These are phyloP conservation scores for Crotophaga sulcirostris DNA, from an alignment of 2,113 vertebrate genomes.

Conservation along the genomic window DNA sequence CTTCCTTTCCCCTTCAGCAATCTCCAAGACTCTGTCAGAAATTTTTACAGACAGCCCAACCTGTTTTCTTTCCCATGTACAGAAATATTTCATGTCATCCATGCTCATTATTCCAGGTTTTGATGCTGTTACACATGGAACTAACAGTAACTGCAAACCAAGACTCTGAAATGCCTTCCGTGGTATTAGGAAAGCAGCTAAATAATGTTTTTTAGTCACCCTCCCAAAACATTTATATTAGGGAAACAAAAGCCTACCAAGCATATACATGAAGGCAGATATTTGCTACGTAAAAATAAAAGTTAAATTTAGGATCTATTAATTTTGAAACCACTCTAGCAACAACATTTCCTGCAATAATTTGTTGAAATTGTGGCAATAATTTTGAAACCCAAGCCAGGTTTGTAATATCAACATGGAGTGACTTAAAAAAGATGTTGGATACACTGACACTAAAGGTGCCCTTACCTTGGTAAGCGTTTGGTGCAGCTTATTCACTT, in stretches of 20 bases:
- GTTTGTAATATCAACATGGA: not conserved
- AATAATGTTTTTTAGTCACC: not conserved
- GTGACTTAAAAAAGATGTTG: not conserved
- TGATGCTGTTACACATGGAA: not conserved
- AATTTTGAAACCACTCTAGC: not conserved
- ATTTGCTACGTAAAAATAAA: not conserved
- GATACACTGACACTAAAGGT: not conserved
- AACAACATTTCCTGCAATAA: not conserved
- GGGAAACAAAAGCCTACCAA: not conserved
- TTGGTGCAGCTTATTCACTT: constrained; percentile 72
- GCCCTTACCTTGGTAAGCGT: constrained; percentile 73
- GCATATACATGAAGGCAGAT: not conserved
- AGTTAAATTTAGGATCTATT: not conserved
- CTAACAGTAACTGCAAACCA: not conserved
- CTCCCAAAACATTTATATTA: not conserved
- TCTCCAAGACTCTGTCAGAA: not conserved
- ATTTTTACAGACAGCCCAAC: not conserved
- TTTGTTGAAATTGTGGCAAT: not conserved
- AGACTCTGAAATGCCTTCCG: not conserved
- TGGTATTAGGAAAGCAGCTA: not conserved
- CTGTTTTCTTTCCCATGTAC: not conserved
- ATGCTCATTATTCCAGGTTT: not conserved
- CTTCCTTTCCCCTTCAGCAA: not conserved
- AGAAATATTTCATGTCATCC: not conserved
- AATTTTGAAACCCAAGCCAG: not conserved